Conservation (phyloP, 1,140 invertebrate genomes). For the Aporrectodea caliginosa region DNA sequence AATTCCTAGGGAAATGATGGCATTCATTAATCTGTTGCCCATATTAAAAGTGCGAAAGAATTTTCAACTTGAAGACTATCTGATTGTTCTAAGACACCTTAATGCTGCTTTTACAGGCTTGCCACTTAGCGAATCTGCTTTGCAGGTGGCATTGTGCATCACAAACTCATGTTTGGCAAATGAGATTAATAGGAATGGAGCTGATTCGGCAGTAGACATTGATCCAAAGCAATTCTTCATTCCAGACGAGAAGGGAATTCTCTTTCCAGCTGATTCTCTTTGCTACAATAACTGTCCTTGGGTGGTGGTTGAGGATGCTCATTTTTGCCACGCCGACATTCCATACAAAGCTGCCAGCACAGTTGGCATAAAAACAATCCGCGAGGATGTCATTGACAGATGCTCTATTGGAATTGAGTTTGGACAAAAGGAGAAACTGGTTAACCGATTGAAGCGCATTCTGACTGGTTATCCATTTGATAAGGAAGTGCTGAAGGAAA, state of each 20-base stretch:
- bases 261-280: slow-evolving; percentile 2
- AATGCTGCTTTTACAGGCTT: neutral
- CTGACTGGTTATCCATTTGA: slow-evolving; percentile 45
- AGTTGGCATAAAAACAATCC: slow-evolving; percentile 17
- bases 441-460: slow-evolving; percentile 43
- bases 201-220: neutral
- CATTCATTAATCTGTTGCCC: neutral
- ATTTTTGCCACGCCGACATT: slow-evolving; percentile 9
- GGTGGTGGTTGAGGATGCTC: neutral
- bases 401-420: slow-evolving; percentile 12
- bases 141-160: neutral
- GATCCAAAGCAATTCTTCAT: neutral
- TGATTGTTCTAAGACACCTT: neutral
- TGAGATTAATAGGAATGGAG: neutral
- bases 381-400: slow-evolving; percentile 1
- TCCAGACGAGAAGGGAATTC: slow-evolving; percentile 6
- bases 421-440: slow-evolving; percentile 29
- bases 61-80: neutral
- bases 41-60: neutral
- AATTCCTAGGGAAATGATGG: neutral
- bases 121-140: neutral
- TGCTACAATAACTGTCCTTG: slow-evolving; percentile 18
- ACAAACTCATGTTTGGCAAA: neutral
- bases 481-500: slow-evolving; percentile 40
- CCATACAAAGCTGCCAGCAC: neutral